Percentiles rank a stretch among this genome's conserved stretches.
phyloP scores from a whole-genome alignment of 2,888 invertebrate species.

The Hyposoter didymator region DNA sequence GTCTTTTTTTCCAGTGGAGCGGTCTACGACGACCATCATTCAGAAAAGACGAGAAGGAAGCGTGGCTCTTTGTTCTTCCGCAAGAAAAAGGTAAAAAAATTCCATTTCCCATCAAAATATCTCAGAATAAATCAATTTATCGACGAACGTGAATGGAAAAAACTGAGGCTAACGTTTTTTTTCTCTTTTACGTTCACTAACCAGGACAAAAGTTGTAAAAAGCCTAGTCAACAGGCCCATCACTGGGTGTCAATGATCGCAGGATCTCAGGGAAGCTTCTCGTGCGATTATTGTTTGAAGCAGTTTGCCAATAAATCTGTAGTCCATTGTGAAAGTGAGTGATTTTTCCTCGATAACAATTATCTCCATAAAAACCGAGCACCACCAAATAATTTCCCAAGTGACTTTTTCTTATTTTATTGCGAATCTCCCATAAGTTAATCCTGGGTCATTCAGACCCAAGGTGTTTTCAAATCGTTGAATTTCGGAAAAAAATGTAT shows the following conservation, averaged over 20 bases:
- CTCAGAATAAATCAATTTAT: not conserved
- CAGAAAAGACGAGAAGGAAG: conserved; percentile 92
- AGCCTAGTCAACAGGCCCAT: conserved; percentile 85
- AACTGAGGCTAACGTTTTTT: not conserved
- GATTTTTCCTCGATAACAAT: not conserved
- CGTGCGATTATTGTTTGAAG: conserved; percentile 92
- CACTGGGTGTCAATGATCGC: conserved; percentile 89
- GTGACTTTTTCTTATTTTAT: too few relatives aligned
- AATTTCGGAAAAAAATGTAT: too few relatives aligned
- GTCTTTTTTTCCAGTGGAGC: conserved; percentile 74
- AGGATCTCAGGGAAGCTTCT: conserved; percentile 87
- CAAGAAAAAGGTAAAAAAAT: conserved; percentile 91
- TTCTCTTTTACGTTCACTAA: not conserved
- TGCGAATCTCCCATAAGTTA: too few relatives aligned
- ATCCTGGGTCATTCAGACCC: too few relatives aligned
- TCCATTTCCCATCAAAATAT: not conserved
- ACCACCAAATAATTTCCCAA: too few relatives aligned
- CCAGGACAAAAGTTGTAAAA: conserved; percentile 91
- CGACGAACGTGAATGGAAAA: not conserved
- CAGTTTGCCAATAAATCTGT: conserved; percentile 92
- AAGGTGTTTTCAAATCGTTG: too few relatives aligned
- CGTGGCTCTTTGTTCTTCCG: conserved; percentile 95
- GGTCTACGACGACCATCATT: conserved; percentile 88
- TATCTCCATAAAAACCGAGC: too few relatives aligned
- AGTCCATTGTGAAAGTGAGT: conserved; percentile 94